phyloP scores from a whole-genome alignment of 2,888 invertebrate genomes.

The Agrypnus murinus region DNA sequence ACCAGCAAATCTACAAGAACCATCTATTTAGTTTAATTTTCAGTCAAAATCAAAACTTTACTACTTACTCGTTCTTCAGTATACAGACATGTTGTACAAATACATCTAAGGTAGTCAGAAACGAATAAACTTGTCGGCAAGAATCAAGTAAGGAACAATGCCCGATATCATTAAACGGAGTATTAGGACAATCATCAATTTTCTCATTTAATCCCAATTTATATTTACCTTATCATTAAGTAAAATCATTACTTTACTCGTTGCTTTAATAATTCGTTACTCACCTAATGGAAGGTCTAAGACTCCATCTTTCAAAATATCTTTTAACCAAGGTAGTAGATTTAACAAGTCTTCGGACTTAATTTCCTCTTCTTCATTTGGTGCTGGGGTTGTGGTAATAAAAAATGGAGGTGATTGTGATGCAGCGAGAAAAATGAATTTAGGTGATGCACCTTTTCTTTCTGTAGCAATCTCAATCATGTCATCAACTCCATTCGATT shows the following conservation, averaged over 20 bases:
- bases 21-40: background rate
- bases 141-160: slow-evolving; percentile 42
- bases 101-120: slow-evolving; percentile 27
- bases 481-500: too few relatives aligned
- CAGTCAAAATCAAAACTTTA: background rate
- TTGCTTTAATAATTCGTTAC: background rate
- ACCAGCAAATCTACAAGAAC: slow-evolving; percentile 42
- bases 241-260: background rate
- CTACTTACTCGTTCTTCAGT: slow-evolving; percentile 42
- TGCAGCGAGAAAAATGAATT: too few relatives aligned
- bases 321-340: slow-evolving; percentile 33
- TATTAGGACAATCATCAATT: slow-evolving; percentile 28
- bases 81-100: slow-evolving; percentile 40
- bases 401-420: background rate
- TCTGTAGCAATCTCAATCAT: too few relatives aligned
- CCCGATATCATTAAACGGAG: slow-evolving; percentile 37
- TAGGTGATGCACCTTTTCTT: too few relatives aligned
- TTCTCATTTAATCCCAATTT: slow-evolving; percentile 44
- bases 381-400: too few relatives aligned
- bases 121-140: slow-evolving; percentile 28
- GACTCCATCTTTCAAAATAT: slow-evolving; percentile 29
- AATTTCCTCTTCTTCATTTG: too few relatives aligned
- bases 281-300: slow-evolving; percentile 33
- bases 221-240: slow-evolving; percentile 27
- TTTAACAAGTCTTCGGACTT: background rate